Conservation (phyloP, 2,797 vertebrate genomes). For the Cossypha polioptera region DNA sequence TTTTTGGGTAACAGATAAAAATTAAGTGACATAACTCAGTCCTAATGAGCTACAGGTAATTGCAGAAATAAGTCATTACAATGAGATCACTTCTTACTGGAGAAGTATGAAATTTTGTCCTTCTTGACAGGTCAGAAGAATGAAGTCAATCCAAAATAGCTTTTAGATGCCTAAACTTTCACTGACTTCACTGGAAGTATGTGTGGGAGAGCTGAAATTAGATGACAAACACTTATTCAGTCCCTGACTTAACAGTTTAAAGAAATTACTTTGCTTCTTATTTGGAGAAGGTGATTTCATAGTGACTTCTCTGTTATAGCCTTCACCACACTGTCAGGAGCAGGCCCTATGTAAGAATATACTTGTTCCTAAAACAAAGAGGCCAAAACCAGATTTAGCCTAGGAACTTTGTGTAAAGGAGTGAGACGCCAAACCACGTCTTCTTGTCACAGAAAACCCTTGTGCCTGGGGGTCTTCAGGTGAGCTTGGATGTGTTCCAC, state of each 20-base stretch:
- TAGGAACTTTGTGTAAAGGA: not conserved
- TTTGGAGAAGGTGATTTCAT: not conserved
- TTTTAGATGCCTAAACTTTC: not conserved
- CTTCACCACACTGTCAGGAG: not conserved
- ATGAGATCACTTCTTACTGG: not conserved
- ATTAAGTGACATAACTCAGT: not conserved
- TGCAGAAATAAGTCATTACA: not conserved
- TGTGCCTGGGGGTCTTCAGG: not conserved
- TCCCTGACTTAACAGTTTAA: not conserved
- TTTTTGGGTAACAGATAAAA: not conserved
- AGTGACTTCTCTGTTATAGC: not conserved
- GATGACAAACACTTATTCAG: not conserved
- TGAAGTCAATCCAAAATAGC: not conserved
- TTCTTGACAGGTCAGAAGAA: not conserved
- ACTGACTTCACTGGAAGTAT: not conserved
- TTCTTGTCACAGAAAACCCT: not conserved
- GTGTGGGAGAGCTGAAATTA: constrained; percentile 5
- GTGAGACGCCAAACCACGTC: not conserved
- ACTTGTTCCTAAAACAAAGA: not conserved
- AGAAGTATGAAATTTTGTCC: not conserved
- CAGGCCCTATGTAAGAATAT: not conserved
- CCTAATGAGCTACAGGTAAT: not conserved
- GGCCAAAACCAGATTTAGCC: not conserved
- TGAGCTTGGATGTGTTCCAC: not conserved
- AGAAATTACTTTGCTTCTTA: not conserved